Conservation (phyloP, 2,113 vertebrate genomes). For the Butastur rufipennis region DNA sequence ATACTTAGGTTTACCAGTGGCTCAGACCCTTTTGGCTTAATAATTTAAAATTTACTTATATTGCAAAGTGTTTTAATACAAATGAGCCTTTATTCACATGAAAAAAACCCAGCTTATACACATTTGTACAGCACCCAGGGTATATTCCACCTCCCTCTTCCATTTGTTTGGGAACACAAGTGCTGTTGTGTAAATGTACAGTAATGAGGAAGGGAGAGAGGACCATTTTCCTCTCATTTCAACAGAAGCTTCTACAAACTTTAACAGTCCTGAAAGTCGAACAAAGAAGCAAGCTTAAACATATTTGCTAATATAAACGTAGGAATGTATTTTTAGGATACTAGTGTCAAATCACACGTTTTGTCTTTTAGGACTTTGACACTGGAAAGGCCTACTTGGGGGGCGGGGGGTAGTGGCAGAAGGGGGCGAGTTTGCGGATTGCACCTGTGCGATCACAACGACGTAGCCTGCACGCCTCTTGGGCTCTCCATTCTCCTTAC, state of each 20-base stretch:
- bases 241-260: background rate
- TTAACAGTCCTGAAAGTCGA: background rate
- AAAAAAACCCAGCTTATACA: background rate
- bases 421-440: background rate
- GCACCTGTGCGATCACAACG: background rate
- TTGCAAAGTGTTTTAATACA: background rate
- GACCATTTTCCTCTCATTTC: background rate
- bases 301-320: background rate
- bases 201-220: background rate
- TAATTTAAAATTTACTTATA: background rate
- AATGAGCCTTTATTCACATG: background rate
- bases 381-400: background rate
- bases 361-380: background rate
- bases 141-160: background rate
- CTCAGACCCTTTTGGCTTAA: background rate
- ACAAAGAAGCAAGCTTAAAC: background rate
- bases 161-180: background rate
- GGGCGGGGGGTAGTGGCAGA: fast-evolving
- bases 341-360: background rate
- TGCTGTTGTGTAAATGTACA: background rate
- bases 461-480: fast-evolving
- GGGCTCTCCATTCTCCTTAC: background rate
- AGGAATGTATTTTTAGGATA: background rate
- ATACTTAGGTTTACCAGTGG: background rate
- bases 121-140: too few relatives aligned